Percentiles rank a stretch among this genome's conserved stretches.
Conservation (phyloP, 2,113 vertebrate species). For the Bujurquina vittata region DNA sequence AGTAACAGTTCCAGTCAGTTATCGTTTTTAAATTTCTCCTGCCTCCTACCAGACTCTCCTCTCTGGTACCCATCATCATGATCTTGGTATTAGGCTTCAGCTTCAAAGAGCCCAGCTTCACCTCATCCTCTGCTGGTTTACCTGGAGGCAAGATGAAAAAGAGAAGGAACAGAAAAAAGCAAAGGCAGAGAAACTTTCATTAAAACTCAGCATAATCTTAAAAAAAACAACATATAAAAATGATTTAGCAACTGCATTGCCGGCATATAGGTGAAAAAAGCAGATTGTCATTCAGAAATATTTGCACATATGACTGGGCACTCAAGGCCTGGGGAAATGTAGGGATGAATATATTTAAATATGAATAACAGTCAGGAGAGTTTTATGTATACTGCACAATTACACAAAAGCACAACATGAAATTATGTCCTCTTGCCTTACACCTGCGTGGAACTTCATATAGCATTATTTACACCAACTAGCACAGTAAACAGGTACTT, state of each 20-base stretch:
- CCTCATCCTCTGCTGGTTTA: conserved; percentile 94
- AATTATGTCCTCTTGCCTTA: background rate
- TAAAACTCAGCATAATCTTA: background rate
- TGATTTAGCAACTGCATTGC: background rate
- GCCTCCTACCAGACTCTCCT: conserved; percentile 93
- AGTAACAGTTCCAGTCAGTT: background rate
- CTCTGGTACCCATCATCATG: conserved; percentile 99
- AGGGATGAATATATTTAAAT: background rate
- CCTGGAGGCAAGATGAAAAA: conserved; percentile 73
- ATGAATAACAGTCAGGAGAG: background rate
- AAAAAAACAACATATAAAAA: background rate
- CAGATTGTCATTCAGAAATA: background rate
- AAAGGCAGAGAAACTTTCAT: accelerated
- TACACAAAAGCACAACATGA: background rate
- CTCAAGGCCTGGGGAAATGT: background rate
- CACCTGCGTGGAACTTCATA: background rate
- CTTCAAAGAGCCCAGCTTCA: conserved; percentile 95
- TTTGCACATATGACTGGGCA: background rate
- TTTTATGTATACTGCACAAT: background rate
- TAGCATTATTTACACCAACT: background rate
- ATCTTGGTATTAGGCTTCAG: conserved; percentile 99
- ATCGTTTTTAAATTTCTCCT: background rate
- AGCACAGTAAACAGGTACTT: background rate
- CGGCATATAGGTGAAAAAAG: background rate
- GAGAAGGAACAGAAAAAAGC: background rate